Base-by-base conservation (phyloP, 2,888 invertebrate genomes). In the Bombylius major region DNA sequence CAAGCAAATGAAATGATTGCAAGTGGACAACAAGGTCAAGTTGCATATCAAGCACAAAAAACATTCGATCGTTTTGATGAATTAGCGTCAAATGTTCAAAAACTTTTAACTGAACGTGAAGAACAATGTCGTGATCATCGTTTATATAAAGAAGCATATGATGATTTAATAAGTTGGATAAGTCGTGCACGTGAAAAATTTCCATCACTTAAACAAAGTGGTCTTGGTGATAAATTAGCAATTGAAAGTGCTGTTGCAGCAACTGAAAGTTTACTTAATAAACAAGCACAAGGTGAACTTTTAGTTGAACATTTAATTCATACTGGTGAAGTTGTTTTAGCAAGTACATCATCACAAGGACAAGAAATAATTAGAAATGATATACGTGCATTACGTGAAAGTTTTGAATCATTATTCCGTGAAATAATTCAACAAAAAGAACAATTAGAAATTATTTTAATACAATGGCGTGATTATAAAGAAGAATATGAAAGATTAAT, bases 401-500 rank as follows among this genome's bases (percentile, higher is more conserved):
- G 86, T 64, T 93, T 93, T 65, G 86, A 89, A 65, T 80, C 82
- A 60, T 75, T 94, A 7, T 93, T 93, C 71, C 86, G 84, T 71
- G 92, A 93, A 67, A 85, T 94, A 44, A 83, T 85, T 66, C 82
- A 87, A 64, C 90, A 92, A 69, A 90, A 92, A 67, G 85, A 84
- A 62, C 86, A 89, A 68, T 71, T 94, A 31, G 91, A 91, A 74
- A 81, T 82, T 4, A 89, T 87, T 5, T 82, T 92, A 58, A 79
- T 80, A 54, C 88, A 91, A 66, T 90, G 92, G 89, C 81, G 90
- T 55, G 88, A 91, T 59, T 94, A 89, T 75, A 93, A 93, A 72
- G 93, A 93, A 67, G 93, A 94, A 72, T 92, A 89, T 67, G 93
- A 94, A 70, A 81, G 89, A 58, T 75, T 94, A 14, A 90, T 90